Percentiles rank a stretch among this genome's conserved stretches.
Conservation (phyloP, 64 coral and sea anemone species). For the Stichodactyla helianthus region DNA sequence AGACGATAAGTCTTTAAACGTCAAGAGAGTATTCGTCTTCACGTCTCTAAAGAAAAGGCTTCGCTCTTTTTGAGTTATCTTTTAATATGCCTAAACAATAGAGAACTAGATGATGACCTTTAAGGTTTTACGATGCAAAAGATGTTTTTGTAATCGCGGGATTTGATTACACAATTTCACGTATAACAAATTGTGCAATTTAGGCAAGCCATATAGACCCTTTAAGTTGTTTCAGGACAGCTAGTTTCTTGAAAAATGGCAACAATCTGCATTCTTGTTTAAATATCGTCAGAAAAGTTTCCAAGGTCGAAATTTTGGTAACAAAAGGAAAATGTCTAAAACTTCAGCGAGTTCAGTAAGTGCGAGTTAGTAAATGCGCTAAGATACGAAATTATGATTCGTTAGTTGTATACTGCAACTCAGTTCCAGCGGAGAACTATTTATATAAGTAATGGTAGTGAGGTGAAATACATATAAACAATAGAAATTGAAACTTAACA, state of each 20-base stretch:
- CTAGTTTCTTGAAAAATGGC: background rate
- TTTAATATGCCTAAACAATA: background rate
- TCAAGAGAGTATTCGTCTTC: background rate
- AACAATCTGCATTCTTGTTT: no score
- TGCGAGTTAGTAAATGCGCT: no score
- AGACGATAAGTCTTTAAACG: background rate
- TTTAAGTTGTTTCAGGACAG: background rate
- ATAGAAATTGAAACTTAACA: no score
- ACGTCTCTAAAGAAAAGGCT: background rate
- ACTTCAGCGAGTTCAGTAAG: no score
- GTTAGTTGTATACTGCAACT: no score
- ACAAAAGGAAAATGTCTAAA: no score
- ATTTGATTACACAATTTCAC: background rate
- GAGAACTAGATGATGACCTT: background rate
- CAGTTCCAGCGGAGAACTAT: no score
- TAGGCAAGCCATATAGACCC: background rate
- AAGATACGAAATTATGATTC: no score
- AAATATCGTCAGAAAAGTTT: no score
- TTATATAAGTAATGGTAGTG: no score
- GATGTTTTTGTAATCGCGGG: background rate
- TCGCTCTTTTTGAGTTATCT: background rate
- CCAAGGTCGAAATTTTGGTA: no score
- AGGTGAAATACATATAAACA: no score
- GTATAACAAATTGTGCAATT: background rate
- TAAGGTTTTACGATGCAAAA: background rate